These are phyloP conservation scores for Sebastes cheni DNA, from an alignment of 2,797 vertebrate species.

Conservation along the genomic window DNA sequence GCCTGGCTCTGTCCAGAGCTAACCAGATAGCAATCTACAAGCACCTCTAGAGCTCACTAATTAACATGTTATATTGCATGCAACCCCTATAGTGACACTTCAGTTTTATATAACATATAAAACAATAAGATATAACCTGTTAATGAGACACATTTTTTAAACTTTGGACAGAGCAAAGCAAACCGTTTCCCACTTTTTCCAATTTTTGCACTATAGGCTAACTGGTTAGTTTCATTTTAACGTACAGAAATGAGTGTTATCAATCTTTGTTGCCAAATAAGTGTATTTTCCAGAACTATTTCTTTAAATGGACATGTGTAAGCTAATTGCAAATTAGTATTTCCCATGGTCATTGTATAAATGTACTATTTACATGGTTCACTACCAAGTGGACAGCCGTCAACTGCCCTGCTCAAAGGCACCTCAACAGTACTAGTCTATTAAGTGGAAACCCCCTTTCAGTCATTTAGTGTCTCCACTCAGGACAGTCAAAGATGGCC, in stretches of 20 bases:
- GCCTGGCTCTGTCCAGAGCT: too few relatives aligned
- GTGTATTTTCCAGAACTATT: not conserved
- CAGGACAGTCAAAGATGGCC: not conserved
- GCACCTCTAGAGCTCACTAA: too few relatives aligned
- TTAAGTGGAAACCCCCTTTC: not conserved
- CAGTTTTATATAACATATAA: too few relatives aligned
- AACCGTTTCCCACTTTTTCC: not conserved
- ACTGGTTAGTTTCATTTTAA: not conserved
- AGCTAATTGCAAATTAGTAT: accelerated
- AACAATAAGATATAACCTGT: too few relatives aligned
- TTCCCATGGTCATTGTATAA: not conserved
- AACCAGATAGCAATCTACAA: too few relatives aligned
- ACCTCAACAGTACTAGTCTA: not conserved
- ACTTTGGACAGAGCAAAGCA: not conserved
- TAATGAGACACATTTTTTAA: too few relatives aligned
- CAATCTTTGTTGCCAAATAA: not conserved
- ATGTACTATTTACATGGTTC: not conserved
- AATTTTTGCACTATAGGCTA: not conserved
- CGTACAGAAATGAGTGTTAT: not conserved
- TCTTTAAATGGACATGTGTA: not conserved
- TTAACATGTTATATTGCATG: too few relatives aligned
- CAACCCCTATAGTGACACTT: too few relatives aligned
- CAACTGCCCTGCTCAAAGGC: not conserved
- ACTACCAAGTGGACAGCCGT: not conserved
- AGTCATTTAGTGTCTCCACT: not conserved